These are phyloP conservation scores for Catharus fuscescens DNA, from an alignment of 2,113 vertebrate species.

Conservation along the genomic window DNA sequence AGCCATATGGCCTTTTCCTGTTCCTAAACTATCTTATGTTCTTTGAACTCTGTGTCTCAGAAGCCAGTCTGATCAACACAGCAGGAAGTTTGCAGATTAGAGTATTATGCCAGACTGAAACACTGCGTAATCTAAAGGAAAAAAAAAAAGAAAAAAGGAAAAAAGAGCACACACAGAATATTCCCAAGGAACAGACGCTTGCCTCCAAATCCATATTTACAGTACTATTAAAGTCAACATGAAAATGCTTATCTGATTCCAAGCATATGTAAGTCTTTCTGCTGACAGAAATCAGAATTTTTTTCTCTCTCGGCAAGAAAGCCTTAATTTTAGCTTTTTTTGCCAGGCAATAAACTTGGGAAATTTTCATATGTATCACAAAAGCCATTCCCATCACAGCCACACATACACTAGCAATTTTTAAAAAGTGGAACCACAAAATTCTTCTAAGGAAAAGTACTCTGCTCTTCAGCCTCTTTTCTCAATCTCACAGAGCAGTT, in stretches of 20 bases:
- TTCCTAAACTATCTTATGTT: constrained; percentile 57
- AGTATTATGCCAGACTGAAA: constrained; percentile 58
- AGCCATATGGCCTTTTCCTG: constrained; percentile 67
- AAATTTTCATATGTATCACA: neutral
- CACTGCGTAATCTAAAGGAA: constrained; percentile 1
- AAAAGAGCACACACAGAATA: constrained; percentile 16
- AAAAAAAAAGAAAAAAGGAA: neutral
- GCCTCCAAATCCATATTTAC: constrained; percentile 22
- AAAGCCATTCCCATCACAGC: neutral
- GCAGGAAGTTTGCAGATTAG: constrained; percentile 67
- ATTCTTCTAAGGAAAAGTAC: neutral
- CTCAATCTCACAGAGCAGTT: neutral
- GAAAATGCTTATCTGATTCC: neutral
- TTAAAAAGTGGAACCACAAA: neutral
- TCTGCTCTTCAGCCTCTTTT: neutral
- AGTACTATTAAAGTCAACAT: neutral
- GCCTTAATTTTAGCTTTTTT: neutral
- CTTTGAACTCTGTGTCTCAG: constrained; percentile 66
- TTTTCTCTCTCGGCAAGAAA: neutral
- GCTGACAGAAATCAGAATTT: neutral
- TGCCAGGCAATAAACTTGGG: neutral
- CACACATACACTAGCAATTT: neutral
- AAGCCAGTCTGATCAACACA: constrained; percentile 59
- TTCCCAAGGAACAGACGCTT: constrained; percentile 39
- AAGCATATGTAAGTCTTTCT: neutral